Percentiles rank a stretch among this genome's conserved stretches.
Conservation (phyloP, 2,113 vertebrate species). For the Rhombomys opimus region DNA sequence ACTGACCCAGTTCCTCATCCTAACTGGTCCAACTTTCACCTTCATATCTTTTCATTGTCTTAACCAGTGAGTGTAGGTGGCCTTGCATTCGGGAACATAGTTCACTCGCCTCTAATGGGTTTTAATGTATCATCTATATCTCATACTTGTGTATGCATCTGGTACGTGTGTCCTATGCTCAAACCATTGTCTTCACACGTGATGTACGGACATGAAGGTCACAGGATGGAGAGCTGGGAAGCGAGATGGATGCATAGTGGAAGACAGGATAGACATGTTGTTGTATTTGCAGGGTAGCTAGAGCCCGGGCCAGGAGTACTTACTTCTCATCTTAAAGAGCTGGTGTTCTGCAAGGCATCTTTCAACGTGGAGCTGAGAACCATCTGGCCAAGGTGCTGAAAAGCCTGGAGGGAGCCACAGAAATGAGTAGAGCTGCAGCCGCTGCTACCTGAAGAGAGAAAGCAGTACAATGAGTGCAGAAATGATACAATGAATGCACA, state of each 20-base stretch:
- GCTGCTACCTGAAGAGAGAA: not conserved
- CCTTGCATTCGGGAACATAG: not conserved
- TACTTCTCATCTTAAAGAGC: not conserved
- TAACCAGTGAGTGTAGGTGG: not conserved
- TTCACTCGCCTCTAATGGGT: not conserved
- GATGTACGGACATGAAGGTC: not conserved
- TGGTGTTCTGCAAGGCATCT: not conserved
- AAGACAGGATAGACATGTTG: not conserved
- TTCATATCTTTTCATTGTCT: not conserved
- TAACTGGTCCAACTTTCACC: not conserved
- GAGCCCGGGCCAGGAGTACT: not conserved
- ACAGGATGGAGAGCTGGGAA: not conserved
- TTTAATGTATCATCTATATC: not conserved
- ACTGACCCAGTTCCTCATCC: not conserved
- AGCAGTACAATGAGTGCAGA: not conserved
- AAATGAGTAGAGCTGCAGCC: fast-evolving
- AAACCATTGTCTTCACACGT: not conserved
- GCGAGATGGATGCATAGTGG: not conserved
- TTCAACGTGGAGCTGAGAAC: not conserved
- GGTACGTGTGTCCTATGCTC: not conserved
- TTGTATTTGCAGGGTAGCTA: not conserved
- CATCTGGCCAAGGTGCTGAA: not conserved
- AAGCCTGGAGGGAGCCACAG: not conserved
- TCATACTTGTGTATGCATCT: not conserved
- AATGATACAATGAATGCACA: not conserved